These are phyloP conservation scores for Pseudococcus viburni DNA, from an alignment of 2,888 invertebrate species.

Conservation along the genomic window DNA sequence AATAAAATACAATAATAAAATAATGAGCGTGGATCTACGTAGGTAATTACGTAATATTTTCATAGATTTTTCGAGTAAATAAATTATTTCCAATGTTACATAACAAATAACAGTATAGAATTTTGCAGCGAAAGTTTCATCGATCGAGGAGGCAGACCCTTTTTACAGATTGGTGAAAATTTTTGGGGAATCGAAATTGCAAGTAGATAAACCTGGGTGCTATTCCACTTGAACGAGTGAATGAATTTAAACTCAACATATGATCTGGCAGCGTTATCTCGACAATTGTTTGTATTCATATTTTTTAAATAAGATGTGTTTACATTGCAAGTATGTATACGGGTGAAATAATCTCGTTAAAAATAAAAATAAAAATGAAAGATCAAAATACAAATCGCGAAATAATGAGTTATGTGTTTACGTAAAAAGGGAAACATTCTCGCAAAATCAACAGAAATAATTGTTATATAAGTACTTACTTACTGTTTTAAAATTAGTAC, in stretches of 20 bases:
- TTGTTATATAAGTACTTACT: too few relatives aligned
- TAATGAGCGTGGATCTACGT: background rate
- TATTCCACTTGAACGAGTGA: background rate
- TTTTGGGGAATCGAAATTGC: too few relatives aligned
- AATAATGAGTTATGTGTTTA: too few relatives aligned
- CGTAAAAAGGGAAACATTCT: too few relatives aligned
- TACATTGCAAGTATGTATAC: background rate
- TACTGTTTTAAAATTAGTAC: too few relatives aligned
- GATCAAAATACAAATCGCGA: background rate
- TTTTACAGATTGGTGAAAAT: too few relatives aligned
- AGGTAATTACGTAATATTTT: background rate
- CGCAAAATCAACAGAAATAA: too few relatives aligned
- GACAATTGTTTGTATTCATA: background rate
- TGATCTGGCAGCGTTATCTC: background rate
- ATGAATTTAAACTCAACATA: background rate
- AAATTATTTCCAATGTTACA: too few relatives aligned
- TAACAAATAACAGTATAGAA: too few relatives aligned
- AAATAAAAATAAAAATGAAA: background rate
- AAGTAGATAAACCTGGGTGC: too few relatives aligned
- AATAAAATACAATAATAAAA: background rate
- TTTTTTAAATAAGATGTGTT: background rate
- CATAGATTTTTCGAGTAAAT: background rate
- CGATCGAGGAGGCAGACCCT: too few relatives aligned
- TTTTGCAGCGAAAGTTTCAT: too few relatives aligned
- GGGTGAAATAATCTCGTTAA: background rate